A percentile compares a stretch with the other conserved stretches of the same genome.
phyloP scores from a whole-genome alignment of 35 echinoderm and acorn worm genomes.

The Amphiura filiformis region DNA sequence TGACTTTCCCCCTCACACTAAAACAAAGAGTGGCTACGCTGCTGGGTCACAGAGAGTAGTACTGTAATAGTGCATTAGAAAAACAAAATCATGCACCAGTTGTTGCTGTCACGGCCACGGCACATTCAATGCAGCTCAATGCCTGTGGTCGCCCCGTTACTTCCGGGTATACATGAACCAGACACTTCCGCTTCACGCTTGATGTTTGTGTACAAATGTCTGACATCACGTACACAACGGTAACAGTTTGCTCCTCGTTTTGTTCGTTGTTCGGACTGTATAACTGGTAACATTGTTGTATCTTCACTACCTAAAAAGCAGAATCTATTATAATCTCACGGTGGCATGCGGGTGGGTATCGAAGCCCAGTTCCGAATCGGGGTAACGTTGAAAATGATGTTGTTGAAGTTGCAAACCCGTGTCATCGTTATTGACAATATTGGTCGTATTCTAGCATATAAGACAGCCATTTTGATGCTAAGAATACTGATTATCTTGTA shows the following conservation, averaged over 20 bases:
- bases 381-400: not conserved
- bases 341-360: not conserved
- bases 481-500: not conserved
- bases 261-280: not conserved
- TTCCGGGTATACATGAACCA: not conserved
- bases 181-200: not conserved
- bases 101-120: no score
- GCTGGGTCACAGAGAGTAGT: no score
- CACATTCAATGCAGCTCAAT: not conserved
- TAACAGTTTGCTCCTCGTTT: not conserved
- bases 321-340: not conserved
- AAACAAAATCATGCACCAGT: no score
- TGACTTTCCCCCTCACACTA: no score
- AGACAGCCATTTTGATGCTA: conserved; percentile 1
- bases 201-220: not conserved
- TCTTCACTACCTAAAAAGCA: not conserved
- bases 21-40: no score
- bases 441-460: not conserved
- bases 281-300: not conserved
- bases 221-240: no score
- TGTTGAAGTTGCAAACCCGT: not conserved
- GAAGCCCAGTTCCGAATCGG: not conserved
- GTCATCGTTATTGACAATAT: not conserved
- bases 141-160: not conserved
- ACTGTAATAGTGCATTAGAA: no score